Conservation (phyloP, 2,797 vertebrate genomes). For the Melanotaenia boesemani region DNA sequence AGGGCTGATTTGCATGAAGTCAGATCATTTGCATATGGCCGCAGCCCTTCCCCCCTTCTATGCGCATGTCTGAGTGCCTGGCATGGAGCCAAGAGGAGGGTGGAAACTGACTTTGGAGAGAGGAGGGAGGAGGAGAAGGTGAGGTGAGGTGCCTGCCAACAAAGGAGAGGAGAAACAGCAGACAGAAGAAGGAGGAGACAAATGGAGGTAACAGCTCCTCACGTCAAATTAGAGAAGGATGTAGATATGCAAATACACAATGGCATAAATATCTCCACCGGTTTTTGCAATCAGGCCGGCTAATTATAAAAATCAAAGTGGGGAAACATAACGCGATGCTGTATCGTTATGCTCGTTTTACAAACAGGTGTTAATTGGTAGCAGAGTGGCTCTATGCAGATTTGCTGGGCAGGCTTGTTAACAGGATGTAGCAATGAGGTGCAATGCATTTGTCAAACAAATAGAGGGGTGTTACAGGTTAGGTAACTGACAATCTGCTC, state of each 20-base stretch:
- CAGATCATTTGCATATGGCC: conserved; percentile 70
- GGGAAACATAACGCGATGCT: not conserved
- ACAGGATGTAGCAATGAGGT: conserved; percentile 11
- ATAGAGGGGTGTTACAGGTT: not conserved
- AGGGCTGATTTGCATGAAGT: conserved; percentile 68
- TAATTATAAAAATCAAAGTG: conserved; percentile 57
- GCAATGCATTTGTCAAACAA: conserved; percentile 12
- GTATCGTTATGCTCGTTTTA: conserved; percentile 40
- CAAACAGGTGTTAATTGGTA: conserved; percentile 69
- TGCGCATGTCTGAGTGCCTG: conserved; percentile 73
- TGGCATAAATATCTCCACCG: conserved; percentile 26
- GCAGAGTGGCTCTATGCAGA: conserved; percentile 55
- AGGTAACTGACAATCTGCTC: too few species aligned
- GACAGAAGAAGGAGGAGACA: conserved; percentile 57
- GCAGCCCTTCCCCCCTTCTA: conserved; percentile 39
- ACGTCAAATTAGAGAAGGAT: conserved; percentile 22
- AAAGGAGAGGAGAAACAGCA: conserved; percentile 52
- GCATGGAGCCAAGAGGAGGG: conserved; percentile 72
- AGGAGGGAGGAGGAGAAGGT: conserved; percentile 48
- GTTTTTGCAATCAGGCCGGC: conserved; percentile 50
- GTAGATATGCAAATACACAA: conserved; percentile 15
- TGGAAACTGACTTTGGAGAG: conserved; percentile 47
- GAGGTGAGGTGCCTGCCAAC: conserved; percentile 55
- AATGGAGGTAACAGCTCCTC: conserved; percentile 49
- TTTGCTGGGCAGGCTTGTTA: conserved; percentile 41